A percentile compares a stretch with the other conserved stretches of the same genome.
Conservation (phyloP, 2,888 invertebrate species). For the Eulithis testata region DNA sequence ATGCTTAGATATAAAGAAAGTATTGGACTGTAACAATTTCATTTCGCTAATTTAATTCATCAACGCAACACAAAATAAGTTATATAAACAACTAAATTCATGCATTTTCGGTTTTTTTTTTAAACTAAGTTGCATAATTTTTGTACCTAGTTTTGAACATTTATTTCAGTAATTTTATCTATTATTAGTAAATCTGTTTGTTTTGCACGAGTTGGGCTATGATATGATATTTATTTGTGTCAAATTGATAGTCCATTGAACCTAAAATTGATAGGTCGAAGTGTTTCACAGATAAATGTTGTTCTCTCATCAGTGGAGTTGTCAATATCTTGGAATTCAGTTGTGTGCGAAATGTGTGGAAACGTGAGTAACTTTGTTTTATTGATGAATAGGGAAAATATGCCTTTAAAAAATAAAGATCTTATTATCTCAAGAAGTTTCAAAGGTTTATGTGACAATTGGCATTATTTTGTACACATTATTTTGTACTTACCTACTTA, state of each 20-base stretch:
- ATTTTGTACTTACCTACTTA: no score
- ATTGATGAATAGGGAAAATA: no score
- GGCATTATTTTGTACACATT: no score
- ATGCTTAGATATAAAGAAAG: slow-evolving; percentile 52
- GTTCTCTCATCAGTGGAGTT: slow-evolving; percentile 26
- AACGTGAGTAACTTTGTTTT: slow-evolving; percentile 28
- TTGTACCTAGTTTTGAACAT: no score
- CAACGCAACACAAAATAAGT: slow-evolving; percentile 14
- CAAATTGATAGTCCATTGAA: slow-evolving; percentile 33
- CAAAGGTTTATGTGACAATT: no score
- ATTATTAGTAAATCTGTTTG: no score
- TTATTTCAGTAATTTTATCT: no score
- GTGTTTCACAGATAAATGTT: background rate
- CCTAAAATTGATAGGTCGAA: slow-evolving; percentile 25
- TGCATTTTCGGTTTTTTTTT: no score
- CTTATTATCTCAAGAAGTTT: no score
- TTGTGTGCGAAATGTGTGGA: slow-evolving; percentile 25
- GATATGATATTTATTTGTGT: slow-evolving; percentile 23
- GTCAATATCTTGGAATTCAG: slow-evolving; percentile 19
- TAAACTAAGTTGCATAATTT: no score
- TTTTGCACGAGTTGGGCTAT: background rate
- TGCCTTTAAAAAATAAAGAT: no score
- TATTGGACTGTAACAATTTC: slow-evolving; percentile 46
- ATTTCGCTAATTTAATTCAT: slow-evolving; percentile 43
- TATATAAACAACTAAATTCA: background rate